Base-by-base conservation (phyloP, 2,888 invertebrate genomes). In the Automeris io region DNA sequence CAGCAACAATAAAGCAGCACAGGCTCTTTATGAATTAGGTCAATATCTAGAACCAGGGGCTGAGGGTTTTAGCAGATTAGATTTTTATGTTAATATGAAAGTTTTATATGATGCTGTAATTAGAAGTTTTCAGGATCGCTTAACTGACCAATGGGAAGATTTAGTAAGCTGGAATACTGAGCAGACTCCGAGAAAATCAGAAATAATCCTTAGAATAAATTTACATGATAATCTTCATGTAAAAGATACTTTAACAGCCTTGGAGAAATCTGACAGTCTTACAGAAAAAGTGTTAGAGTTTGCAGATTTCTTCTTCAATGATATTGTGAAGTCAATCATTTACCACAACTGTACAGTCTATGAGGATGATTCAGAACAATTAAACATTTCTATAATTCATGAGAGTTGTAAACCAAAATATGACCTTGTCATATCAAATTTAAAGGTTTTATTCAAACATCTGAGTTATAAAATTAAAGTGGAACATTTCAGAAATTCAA, bases 301-400 rank as follows among this genome's bases (percentile, higher is more conserved):
- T 54, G 79, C 90, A 2, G 77, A 79, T 40, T 89, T 88, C 51
- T 57, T 94, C 11, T 70, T 91, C 49, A 79, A 88, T 21, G 68
- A 88, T 43, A 65, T 93, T 16, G 73, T 93, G 7, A 63, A 74
- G 37, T 89, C 90, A 0, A 83, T 93, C 0, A 88, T 92, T 38
- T 74, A 85, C 35, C 65, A 78, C 40, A 75, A 88, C 8, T 70
- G 70, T 19, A 57, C 54, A n/a, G 77, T 91, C 2, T 70, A 69
- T 31, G 68, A 76, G 3, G 75, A 81, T 39, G 71, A 78, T 33
- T 70, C 72, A 8, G 68, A 71, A 29, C 43, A 66, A 11, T 53
- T 76, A 42, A 70, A 60, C n/a, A 46, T 82, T 32, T 69, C 70
- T 7, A 71, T 89, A 25, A 68, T 57, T 3, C 68, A 87, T 18